These are phyloP conservation scores for fruit fly (Drosophila melanogaster) DNA, from an alignment of 1,140 invertebrate species.

Conservation along the genomic window DNA sequence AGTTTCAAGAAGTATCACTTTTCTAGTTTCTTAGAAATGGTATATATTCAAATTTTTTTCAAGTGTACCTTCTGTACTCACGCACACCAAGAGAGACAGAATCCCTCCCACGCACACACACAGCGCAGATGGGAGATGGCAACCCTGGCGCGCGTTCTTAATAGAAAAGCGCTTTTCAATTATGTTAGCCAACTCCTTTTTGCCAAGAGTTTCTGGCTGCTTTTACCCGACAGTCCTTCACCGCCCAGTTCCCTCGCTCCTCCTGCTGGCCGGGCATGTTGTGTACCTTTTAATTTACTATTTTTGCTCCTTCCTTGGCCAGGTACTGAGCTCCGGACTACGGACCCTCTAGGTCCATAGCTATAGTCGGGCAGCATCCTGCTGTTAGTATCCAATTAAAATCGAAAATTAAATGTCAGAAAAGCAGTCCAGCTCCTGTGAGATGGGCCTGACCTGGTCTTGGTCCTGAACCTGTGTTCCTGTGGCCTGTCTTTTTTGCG, in stretches of 20 bases:
- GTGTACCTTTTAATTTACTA: constrained; percentile 82
- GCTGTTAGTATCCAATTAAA: constrained; percentile 84
- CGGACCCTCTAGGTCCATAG: constrained; percentile 33
- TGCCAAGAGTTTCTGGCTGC: constrained; percentile 53
- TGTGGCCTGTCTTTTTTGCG: constrained; percentile 10
- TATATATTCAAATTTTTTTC: background rate
- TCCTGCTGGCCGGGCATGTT: constrained; percentile 53
- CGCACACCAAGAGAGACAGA: background rate
- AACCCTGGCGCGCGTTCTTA: constrained; percentile 63
- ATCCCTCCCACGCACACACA: constrained; percentile 8
- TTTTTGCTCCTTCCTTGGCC: constrained; percentile 59
- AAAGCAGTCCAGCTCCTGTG: constrained; percentile 35
- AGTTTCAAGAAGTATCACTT: no score
- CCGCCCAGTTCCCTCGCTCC: background rate
- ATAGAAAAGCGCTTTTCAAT: constrained; percentile 83
- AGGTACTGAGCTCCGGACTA: constrained; percentile 30
- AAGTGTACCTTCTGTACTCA: background rate
- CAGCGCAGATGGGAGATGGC: constrained; percentile 29
- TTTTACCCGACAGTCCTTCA: constrained; percentile 17
- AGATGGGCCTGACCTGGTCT: constrained; percentile 7
- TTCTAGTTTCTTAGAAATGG: no score
- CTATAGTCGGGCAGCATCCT: constrained; percentile 70
- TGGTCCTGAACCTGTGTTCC: constrained; percentile 1
- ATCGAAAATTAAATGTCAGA: constrained; percentile 83
- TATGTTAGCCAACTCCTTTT: constrained; percentile 80